Conservation (phyloP, 1,140 invertebrate genomes). For the Drosophila elegans region DNA sequence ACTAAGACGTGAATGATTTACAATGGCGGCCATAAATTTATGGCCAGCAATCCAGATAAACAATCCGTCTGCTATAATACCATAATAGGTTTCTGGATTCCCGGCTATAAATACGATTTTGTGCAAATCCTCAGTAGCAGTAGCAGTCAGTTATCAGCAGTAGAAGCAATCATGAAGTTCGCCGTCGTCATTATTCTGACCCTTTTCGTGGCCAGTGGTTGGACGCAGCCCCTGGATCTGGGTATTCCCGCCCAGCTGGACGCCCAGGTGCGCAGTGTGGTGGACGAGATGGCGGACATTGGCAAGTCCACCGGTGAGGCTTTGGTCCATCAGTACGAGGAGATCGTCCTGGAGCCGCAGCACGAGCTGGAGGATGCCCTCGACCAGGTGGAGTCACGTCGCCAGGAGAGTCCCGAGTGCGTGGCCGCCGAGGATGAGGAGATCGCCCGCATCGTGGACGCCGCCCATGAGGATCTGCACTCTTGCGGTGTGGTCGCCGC, state of each 20-base stretch:
- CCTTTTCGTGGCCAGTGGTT: constrained; percentile 44
- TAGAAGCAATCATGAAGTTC: constrained; percentile 47
- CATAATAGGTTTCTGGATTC: constrained; percentile 1
- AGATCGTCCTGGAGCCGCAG: constrained; percentile 72
- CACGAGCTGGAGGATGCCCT: constrained; percentile 67
- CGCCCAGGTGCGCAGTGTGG: constrained; percentile 40
- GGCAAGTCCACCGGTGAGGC: constrained; percentile 54
- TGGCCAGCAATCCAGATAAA: constrained; percentile 32
- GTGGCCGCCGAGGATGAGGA: constrained; percentile 64
- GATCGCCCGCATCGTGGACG: constrained; percentile 48
- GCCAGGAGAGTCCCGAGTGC: constrained; percentile 54
- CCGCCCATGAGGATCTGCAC: constrained; percentile 59
- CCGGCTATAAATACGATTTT: constrained; percentile 26
- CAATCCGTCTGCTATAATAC: background rate
- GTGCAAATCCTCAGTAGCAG: constrained; percentile 1
- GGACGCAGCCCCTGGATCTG: constrained; percentile 27
- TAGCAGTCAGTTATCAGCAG: background rate
- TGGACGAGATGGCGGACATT: constrained; percentile 55
- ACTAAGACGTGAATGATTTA: constrained; percentile 21
- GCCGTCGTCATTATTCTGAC: constrained; percentile 27
- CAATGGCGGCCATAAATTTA: constrained; percentile 20
- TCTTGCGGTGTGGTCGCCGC: constrained; percentile 55
- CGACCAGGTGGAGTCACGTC: constrained; percentile 57
- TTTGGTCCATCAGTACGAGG: constrained; percentile 62
- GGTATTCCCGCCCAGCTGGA: constrained; percentile 37